Conservation (phyloP, 2,797 vertebrate species). For the Xerus rutilus region DNA sequence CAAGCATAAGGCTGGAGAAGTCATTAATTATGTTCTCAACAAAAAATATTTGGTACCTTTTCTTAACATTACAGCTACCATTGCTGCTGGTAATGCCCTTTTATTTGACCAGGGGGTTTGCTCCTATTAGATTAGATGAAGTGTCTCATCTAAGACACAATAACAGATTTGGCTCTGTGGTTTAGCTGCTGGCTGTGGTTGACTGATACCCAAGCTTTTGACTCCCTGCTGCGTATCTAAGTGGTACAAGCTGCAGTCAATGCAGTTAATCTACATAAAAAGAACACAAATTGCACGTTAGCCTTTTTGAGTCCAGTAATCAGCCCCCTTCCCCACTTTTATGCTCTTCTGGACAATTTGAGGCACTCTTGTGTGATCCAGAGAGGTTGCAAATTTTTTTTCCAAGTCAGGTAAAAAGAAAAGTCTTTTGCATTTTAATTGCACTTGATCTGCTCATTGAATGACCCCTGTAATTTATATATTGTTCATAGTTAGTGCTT, state of each 20-base stretch:
- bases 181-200: constrained; percentile 90
- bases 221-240: constrained; percentile 91
- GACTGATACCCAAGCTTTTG: constrained; percentile 91
- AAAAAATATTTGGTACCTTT: constrained; percentile 85
- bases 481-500: constrained; percentile 87
- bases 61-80: constrained; percentile 83
- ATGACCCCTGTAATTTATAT: constrained; percentile 88
- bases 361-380: constrained; percentile 71
- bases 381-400: constrained; percentile 82
- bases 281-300: constrained; percentile 90
- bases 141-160: constrained; percentile 89
- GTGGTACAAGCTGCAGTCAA: constrained; percentile 88
- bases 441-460: constrained; percentile 82
- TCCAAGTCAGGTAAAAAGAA: constrained; percentile 82
- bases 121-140: constrained; percentile 90
- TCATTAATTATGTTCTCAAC: constrained; percentile 86
- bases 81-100: constrained; percentile 87
- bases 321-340: constrained; percentile 75
- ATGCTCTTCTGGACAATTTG: constrained; percentile 80
- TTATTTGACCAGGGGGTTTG: constrained; percentile 87
- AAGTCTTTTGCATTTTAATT: constrained; percentile 89
- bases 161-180: constrained; percentile 89
- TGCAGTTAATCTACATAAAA: constrained; percentile 92
- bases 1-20: constrained; percentile 79
- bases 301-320: constrained; percentile 88